Evolutionary conservation across 2,797 vertebrate genomes (phyloP).

Genomic region (Oreortyx pictus): DNA sequence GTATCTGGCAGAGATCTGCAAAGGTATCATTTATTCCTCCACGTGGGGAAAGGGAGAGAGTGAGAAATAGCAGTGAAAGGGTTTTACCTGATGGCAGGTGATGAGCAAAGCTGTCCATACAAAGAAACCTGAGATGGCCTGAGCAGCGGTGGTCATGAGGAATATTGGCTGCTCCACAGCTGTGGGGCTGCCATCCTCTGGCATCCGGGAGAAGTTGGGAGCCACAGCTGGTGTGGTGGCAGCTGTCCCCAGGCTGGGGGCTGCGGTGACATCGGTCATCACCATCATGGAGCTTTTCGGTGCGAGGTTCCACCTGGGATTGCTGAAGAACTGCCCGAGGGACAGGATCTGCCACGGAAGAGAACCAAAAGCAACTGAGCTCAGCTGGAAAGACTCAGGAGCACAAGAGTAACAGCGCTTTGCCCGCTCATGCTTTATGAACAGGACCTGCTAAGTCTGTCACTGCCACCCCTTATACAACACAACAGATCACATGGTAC

Average conservation of each 20-base stretch:
- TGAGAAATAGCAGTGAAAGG: neutral
- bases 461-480: neutral
- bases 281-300: slow-evolving; percentile 75
- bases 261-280: slow-evolving; percentile 78
- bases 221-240: slow-evolving; percentile 80
- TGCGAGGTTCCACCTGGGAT: slow-evolving; percentile 65
- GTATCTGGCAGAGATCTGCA: neutral
- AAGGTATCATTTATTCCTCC: neutral
- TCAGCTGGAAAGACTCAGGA: neutral
- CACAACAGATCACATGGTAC: neutral
- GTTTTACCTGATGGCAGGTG: slow-evolving; percentile 95
- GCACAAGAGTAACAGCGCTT: neutral
- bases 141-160: slow-evolving; percentile 94
- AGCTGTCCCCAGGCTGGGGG: slow-evolving; percentile 77
- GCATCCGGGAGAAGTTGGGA: slow-evolving; percentile 84
- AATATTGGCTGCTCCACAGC: slow-evolving; percentile 89
- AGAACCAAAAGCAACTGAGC: neutral
- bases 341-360: slow-evolving; percentile 72
- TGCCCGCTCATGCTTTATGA: neutral
- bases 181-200: slow-evolving; percentile 85
- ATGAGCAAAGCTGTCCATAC: slow-evolving; percentile 97
- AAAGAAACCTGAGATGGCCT: slow-evolving; percentile 94
- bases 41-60: neutral
- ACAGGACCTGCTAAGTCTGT: neutral
- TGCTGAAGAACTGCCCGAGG: slow-evolving; percentile 48